Base-by-base conservation (phyloP, 1,140 invertebrate genomes). In the Ceratina japonica region DNA sequence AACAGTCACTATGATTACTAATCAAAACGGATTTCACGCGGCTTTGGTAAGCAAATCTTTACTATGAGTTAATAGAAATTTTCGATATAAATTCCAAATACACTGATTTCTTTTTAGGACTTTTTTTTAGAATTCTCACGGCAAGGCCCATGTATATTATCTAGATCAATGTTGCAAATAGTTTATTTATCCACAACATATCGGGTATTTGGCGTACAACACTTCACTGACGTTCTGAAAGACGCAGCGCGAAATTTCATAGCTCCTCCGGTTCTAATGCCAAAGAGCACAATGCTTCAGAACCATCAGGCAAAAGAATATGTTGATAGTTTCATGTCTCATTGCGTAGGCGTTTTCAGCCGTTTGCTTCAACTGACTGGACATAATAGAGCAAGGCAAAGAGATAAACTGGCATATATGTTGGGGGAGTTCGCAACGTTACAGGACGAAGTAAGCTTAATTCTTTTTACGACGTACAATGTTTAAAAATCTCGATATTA, bases 111-210 rank as follows among this genome's bases (percentile, higher is more conserved):
- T 54, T 86, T 93, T 94, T 62, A 98, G 97, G 98, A 99, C 90
- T 97, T 98, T 90, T 98, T 99, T 91, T 95, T 97, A 89, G 97
- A 98, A 88, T 98, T 99, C 88, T 94, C 95, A 44, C 95, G 96
- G 88, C 95, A 93, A 52, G 94, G 96, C 74, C 97, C 98, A 0
- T 99, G 98, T 93, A 97, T 99, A 76, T 93, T 99, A n/a, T 98
- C 98, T 1, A 94, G 98, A 80, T 98, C 98, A 44, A 95, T 98
- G 66, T 91, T 98, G 27, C 98, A 99, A 92, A 94, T 97, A 62
- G 91, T 97, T 31, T 97, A 97, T 89, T 91, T 96, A 73, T 94
- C 94, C 27, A 91, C 90, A 7, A 90, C 90, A 31, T 93, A 93
- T 83, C 88, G 91, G 72, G 91, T 93, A 1, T 93, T 93, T 76